Evolutionary conservation across 2,888 invertebrate species (phyloP), one percentile per base, ranked within the genome.

Genomic region (Brachyptera risi): DNA sequence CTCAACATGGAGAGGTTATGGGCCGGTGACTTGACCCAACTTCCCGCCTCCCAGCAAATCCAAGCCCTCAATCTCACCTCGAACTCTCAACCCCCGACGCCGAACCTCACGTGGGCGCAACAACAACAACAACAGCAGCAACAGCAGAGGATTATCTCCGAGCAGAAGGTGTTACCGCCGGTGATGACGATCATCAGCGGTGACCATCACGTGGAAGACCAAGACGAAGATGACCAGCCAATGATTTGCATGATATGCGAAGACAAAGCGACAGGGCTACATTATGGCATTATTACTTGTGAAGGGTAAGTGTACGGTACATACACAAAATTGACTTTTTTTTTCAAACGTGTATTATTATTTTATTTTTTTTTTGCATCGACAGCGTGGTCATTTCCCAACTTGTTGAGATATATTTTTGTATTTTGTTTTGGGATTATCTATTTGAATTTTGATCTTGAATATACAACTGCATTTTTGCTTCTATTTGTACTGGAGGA

Each of bases 211-310:
- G 65, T 63, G 44, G 68, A 69, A 23, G 74, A 73, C 19, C 73
- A 73, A 38, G 77, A 85, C 64, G 94, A 94, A 70, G 92, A 92
- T 68, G 94, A 94, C 69, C 92, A 92, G 75, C 94, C 93, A 13
- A 89, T 96, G 88, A 93, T 96, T 67, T 97, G 96, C 76, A 96
- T 96, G 92, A 98, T 98, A 71, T 98, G 98, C 77, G 95, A 95
- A 75, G 98, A 98, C 74, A 95, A 94, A 72, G 96, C 97, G 58
- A 96, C 97, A 2, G 98, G 98, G 27, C 83, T 98, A 61, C 98
- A 98, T 76, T 98, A 98, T 74, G 98, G 98, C 65, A 97, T 98
- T 75, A 96, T 97, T 73, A 98, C 98, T 61, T 98, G 98, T 79
- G 98, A 98, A 79, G 98, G 98, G 81, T 90, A 75, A 79, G 31